Evolutionary conservation across 2,113 vertebrate genomes (phyloP), one percentile per base, ranked within the genome.

Genomic region (Solea senegalensis): DNA sequence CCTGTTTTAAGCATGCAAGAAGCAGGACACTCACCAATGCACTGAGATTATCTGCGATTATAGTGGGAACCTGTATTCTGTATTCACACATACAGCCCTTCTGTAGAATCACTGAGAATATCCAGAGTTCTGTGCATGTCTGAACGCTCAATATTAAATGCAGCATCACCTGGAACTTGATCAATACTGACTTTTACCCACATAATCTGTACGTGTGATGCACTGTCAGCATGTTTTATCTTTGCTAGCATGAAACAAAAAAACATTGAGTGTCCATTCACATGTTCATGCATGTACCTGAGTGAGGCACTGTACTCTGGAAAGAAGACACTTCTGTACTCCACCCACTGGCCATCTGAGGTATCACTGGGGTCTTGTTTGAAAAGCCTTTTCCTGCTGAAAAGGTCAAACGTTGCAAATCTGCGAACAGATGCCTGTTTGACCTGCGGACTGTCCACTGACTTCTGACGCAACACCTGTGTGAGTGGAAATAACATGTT

Each of bases 401-500:
- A 99, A 69, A 99, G 94, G 89, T 92, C 93, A 92, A 98, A 98
- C 0, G 96, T 95, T 69, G 96, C 91, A 34, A 98, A 99, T 86
- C 96, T 94, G 86, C 96, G 95, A 26, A 98, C 92, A 61, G 97
- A 98, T 53, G 95, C 92, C 82, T 94, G 93, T 63, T 94, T 95
- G 79, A 97, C 92, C 80, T 94, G 92, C 0, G 88, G 82, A 83
- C 90, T 92, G 82, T 97, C 94, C 76, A 94, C 71, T 67, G 94
- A 92, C 75, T 96, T 96, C 78, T 94, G 94, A 82, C 92, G 94
- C 87, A 99, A 80, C 86, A 97, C 98, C 98, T 98, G 91, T 72
- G 26, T 88, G 5, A 58, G 12, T 8, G 12, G 1, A 65, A 39
- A 57, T 2, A 48, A 48, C 3, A 34, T 4, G 2, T 34, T 34